Percentiles rank a stretch among this genome's conserved stretches.
Conservation (phyloP, 2,113 vertebrate species). For the Hyaena hyaena region DNA sequence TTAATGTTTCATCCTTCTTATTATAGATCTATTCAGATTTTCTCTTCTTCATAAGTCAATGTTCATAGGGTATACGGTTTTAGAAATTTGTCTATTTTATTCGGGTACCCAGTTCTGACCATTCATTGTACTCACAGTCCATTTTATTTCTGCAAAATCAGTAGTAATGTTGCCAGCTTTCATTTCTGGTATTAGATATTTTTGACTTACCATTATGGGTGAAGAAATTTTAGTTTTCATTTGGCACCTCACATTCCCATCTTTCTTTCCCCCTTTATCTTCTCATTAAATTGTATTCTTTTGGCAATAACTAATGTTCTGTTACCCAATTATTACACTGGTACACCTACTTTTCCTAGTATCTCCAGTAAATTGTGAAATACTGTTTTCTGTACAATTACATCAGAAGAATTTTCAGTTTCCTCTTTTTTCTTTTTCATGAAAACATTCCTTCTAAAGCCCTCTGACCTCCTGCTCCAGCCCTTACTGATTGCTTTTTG, state of each 20-base stretch:
- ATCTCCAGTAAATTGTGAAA: background rate
- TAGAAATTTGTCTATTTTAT: background rate
- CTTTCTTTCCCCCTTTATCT: background rate
- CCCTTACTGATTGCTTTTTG: background rate
- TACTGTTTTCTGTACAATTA: background rate
- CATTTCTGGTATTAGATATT: background rate
- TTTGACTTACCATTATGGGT: background rate
- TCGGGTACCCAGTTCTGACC: background rate
- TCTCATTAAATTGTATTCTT: background rate
- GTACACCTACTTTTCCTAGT: background rate
- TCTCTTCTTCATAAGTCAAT: background rate
- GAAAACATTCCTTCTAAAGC: background rate
- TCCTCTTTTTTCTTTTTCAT: background rate
- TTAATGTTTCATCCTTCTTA: background rate
- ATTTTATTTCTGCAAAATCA: background rate
- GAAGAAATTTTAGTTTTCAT: background rate
- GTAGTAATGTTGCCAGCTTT: background rate
- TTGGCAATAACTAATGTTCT: background rate
- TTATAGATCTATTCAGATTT: background rate
- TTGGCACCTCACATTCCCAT: background rate
- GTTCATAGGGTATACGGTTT: background rate
- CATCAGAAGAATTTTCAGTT: background rate
- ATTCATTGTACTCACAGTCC: background rate
- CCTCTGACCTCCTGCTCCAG: background rate
- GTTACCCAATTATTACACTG: background rate